phyloP scores from a whole-genome alignment of 2,797 vertebrate genomes.

The Alca torda region DNA sequence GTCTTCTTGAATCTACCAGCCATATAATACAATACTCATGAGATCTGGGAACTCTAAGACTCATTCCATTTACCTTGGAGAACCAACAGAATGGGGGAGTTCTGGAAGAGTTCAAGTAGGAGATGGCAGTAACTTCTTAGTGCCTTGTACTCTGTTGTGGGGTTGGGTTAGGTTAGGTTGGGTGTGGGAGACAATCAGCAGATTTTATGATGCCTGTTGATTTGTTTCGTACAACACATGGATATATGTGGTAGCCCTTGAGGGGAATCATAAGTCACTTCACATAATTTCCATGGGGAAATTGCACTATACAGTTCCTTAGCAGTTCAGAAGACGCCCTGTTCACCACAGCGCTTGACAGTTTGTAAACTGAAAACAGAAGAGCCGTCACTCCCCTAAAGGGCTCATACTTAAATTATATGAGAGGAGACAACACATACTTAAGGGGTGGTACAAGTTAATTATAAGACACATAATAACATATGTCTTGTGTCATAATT shows the following conservation, averaged over 20 bases:
- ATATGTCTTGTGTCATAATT: not conserved
- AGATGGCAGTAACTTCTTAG: not conserved
- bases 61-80: not conserved
- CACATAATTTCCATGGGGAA: not conserved
- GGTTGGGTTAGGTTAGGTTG: not conserved
- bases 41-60: not conserved
- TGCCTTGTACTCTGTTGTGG: not conserved
- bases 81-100: not conserved
- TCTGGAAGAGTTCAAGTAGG: not conserved
- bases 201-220: not conserved
- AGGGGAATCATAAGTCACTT: not conserved
- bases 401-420: not conserved
- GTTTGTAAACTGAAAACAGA: not conserved
- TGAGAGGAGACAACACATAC: not conserved
- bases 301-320: not conserved
- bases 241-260: not conserved
- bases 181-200: not conserved
- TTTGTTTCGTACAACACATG: not conserved
- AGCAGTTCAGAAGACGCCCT: not conserved
- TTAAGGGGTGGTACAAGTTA: not conserved
- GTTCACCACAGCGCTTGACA: not conserved
- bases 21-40: not conserved
- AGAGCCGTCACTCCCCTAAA: not conserved
- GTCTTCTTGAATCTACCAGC: not conserved
- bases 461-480: not conserved